A percentile compares a stretch with the other conserved stretches of the same genome.
Evolutionary conservation across 92 coral and sea anemone genomes (phyloP).

Genomic region (Umimayanthus chanpuru): DNA sequence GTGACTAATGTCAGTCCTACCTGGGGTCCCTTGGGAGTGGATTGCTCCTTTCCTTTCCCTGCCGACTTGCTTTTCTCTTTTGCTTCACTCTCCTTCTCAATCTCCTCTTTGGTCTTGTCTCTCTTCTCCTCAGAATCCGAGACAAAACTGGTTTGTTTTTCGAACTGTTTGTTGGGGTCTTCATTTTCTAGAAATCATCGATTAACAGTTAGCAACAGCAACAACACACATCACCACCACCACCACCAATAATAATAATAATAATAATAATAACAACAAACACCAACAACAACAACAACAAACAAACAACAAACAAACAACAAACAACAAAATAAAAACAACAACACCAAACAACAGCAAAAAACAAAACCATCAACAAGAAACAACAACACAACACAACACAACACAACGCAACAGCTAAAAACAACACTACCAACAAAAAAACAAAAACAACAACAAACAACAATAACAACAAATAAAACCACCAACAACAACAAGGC

Average conservation of each 20-base stretch:
- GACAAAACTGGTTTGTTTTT: constrained; percentile 35
- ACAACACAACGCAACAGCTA: too few relatives aligned
- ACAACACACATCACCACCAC: too few relatives aligned
- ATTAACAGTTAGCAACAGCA: background rate
- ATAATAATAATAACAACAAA: too few relatives aligned
- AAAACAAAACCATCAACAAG: too few relatives aligned
- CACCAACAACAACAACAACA: too few relatives aligned
- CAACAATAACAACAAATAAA: background rate
- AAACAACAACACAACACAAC: too few relatives aligned
- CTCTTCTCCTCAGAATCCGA: constrained; percentile 77
- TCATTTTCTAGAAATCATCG: constrained; percentile 50
- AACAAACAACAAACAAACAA: too few relatives aligned
- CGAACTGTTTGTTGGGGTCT: constrained; percentile 66
- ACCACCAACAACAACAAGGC: background rate
- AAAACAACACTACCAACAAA: background rate
- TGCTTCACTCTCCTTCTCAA: constrained; percentile 70
- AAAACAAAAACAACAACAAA: background rate
- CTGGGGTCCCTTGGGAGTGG: constrained; percentile 9
- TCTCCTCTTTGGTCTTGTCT: constrained; percentile 87
- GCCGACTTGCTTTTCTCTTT: constrained; percentile 57
- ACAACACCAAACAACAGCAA: too few relatives aligned
- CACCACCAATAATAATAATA: too few relatives aligned
- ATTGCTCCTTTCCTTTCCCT: constrained; percentile 7
- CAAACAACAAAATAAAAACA: too few relatives aligned
- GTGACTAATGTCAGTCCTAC: background rate